Base-by-base conservation (phyloP, 2,113 vertebrate species). In the Leptosomus discolor region DNA sequence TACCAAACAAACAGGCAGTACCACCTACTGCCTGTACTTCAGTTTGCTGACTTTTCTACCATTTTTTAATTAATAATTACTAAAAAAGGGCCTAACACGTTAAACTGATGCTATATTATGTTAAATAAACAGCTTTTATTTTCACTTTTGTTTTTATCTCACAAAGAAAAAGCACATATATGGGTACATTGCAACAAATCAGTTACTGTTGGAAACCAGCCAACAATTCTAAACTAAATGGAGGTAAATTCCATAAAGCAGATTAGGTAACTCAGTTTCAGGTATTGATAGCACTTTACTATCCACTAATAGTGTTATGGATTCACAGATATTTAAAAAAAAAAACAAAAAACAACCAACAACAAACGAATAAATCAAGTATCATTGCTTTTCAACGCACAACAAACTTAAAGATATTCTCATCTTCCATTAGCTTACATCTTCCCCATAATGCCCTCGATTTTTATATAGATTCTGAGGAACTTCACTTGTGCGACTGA, bases 401-500 rank as follows among this genome's bases (percentile, higher is more conserved):
- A 61, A 9, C 22, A 27, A 86, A 84, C 18, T 60, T 51, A 45
- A 85, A 74, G 16, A 39, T 34, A 57, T 13, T 36, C 13, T 53
- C 34, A 36, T 46, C n/a, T 74, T 54, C 22, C n/a, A 67, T 58
- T 61, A 70, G 24, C 50, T 77, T 50, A 21, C 15, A 17, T 82
- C 19, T 46, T 71, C n/a, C 48, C 1, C 1, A 51, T 15, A 65
- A 50, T 10, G 11, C 3, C 1, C n/a, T 21, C 0, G 0, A 12
- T 32, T 61, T 82, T 61, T 30, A 15, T 2, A 23, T 0, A 69
- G 20, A n/a, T 34, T 53, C 43, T 57, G 39, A 78, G 18, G 4
- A 11, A 78, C 41, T 61, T 34, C 34, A 61, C 15, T 43, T 6
- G 5, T 34, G 15, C 17, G 27, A 27, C 50, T 77, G 11, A 45